Conservation (phyloP, 2,797 vertebrate genomes). For the Mycteria americana region DNA sequence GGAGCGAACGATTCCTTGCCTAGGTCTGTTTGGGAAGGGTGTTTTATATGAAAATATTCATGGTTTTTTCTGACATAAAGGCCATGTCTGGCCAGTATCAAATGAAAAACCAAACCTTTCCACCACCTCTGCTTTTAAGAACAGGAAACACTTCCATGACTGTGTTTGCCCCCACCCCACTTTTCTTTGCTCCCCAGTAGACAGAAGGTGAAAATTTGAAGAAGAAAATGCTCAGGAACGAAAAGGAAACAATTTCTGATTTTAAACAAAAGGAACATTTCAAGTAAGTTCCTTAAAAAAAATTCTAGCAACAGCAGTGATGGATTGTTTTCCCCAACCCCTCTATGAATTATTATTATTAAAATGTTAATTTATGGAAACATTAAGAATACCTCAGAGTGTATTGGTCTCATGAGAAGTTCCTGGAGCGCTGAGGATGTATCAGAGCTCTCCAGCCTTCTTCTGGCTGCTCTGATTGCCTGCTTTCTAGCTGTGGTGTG, state of each 20-base stretch:
- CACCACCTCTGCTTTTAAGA: not conserved
- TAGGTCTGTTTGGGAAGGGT: not conserved
- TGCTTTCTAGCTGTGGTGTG: not conserved
- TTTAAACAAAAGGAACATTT: not conserved
- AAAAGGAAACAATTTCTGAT: not conserved
- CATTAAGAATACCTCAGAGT: not conserved
- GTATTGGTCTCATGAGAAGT: not conserved
- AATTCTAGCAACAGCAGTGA: not conserved
- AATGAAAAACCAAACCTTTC: not conserved
- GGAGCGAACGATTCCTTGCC: not conserved
- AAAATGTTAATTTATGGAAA: conserved; percentile 36
- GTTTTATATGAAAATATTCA: not conserved
- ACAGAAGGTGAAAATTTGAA: not conserved
- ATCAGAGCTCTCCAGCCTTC: not conserved
- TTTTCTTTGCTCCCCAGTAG: not conserved
- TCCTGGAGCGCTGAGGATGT: conserved; percentile 1
- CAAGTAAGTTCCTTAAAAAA: not conserved
- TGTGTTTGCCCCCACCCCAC: rapidly evolving
- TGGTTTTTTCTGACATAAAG: not conserved
- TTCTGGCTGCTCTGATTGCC: not conserved
- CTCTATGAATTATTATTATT: not conserved
- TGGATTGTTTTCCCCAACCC: not conserved
- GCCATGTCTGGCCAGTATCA: not conserved
- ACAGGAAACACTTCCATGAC: not conserved
- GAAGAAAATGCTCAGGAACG: not conserved